Conservation (phyloP, 2,797 vertebrate species). For the Dicrostonyx torquatus region DNA sequence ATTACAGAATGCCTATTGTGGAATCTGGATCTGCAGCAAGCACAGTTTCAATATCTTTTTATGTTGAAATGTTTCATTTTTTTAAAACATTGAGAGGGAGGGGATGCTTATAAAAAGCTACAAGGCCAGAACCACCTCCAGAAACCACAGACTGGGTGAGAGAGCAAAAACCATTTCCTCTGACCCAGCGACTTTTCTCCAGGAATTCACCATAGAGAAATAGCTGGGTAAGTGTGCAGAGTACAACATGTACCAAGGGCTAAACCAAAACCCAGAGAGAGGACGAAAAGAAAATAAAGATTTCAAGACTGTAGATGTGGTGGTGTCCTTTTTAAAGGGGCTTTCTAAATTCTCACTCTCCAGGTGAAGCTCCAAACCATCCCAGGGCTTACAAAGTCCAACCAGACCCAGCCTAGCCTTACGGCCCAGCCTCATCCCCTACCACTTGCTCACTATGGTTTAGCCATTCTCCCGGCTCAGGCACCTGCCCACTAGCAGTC, state of each 20-base stretch:
- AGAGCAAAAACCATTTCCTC: not conserved
- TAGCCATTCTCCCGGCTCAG: not conserved
- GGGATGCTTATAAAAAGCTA: not conserved
- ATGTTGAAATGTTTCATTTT: constrained; percentile 46
- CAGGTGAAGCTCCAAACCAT: not conserved
- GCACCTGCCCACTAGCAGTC: not conserved
- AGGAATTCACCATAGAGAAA: not conserved
- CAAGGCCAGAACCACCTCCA: not conserved
- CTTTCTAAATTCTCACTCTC: not conserved
- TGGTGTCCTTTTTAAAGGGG: not conserved
- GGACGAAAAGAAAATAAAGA: not conserved
- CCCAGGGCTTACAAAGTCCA: not conserved
- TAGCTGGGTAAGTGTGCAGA: not conserved
- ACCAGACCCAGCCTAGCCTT: not conserved
- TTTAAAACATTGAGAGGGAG: not conserved
- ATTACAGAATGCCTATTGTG: not conserved
- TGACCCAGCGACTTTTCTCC: not conserved
- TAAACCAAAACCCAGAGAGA: not conserved
- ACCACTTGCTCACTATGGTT: not conserved
- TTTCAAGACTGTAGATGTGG: not conserved
- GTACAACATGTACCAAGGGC: not conserved
- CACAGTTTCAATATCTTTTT: constrained; percentile 20
- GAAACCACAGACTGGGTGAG: not conserved
- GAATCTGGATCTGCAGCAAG: not conserved
- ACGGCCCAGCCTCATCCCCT: not conserved